These are phyloP conservation scores for Sarcophaga caerulescens DNA, from an alignment of 2,888 invertebrate genomes.

Conservation along the genomic window DNA sequence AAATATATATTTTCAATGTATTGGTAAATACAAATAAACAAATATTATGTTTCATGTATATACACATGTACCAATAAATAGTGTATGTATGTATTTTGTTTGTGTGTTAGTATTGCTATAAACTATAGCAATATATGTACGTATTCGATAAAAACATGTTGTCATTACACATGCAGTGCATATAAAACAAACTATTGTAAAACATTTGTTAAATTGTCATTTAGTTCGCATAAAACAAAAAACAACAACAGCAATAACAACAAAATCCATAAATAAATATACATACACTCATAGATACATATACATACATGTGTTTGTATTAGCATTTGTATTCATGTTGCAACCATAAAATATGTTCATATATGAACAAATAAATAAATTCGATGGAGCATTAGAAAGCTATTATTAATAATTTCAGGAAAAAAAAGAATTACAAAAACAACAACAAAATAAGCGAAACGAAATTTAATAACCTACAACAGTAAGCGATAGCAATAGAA, in stretches of 20 bases:
- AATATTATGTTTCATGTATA: not conserved
- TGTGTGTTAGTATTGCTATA: slow-evolving; percentile 7
- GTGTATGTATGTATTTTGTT: not conserved
- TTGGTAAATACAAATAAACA: not conserved
- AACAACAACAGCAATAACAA: not conserved
- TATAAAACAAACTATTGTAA: slow-evolving; percentile 48
- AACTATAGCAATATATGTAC: slow-evolving; percentile 5
- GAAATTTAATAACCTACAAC: no score
- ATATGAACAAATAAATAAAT: slow-evolving; percentile 29
- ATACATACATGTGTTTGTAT: not conserved
- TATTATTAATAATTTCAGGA: slow-evolving; percentile 16
- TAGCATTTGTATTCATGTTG: not conserved
- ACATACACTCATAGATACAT: not conserved
- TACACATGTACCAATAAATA: slow-evolving; percentile 7
- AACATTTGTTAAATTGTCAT: slow-evolving; percentile 60
- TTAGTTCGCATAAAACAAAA: not conserved
- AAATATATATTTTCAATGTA: not conserved
- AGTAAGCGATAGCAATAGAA: no score
- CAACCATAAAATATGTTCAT: slow-evolving; percentile 27
- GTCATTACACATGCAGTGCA: slow-evolving; percentile 44
- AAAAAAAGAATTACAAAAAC: not conserved
- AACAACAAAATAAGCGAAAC: not conserved
- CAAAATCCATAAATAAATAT: slow-evolving; percentile 1
- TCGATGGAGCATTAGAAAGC: not conserved
- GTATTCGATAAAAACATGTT: slow-evolving; percentile 49